Evolutionary conservation across 2,797 vertebrate species (phyloP), one percentile per base, ranked within the genome.

Genomic region (Alca torda): DNA sequence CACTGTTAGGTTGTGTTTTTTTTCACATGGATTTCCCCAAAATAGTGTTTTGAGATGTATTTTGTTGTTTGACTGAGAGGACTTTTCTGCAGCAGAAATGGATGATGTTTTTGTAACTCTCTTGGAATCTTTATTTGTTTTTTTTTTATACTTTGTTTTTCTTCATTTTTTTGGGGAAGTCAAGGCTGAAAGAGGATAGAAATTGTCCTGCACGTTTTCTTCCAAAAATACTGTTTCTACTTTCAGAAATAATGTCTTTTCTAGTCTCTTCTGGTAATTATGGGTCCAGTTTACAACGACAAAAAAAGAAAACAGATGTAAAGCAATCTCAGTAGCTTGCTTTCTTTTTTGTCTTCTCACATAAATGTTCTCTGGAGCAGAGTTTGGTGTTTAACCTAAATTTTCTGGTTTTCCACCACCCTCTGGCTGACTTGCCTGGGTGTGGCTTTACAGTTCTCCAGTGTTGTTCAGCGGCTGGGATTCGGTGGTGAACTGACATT

Each of bases 161-260:
- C 78, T 94, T 92, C 33, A 84, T 41, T 80, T 95, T 89, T 89
- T 86, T 33, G 7, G 43, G 43, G 78, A 91, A 73, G 46, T 72
- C 80, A 31, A 43, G 83, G 53, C 74, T 86, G 63, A 89, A 75
- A 80, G 60, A 83, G 81, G 39, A 88, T 72, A 95, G 68, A 89
- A 95, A 56, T 50, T 84, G 75, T 83, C 75, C 56, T 88, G 69
- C 20, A 25, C 37, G 24, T 81, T 96, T 92, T 92, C 37, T 93
- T 96, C 87, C 61, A 91, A 95, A 95, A 95, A 95, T 94, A 93
- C 57, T 92, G 20, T 87, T 94, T 93, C 91, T 86, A 41, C 76
- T 95, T 94, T 91, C 43, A 79, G 87, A 90, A 95, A 54, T 4
- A 0, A 68, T 89, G n/a, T 69, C 18, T 87, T 76, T 89, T 78